These are phyloP conservation scores for Salpingus planirostris DNA, from an alignment of 2,888 invertebrate species.

Conservation along the genomic window DNA sequence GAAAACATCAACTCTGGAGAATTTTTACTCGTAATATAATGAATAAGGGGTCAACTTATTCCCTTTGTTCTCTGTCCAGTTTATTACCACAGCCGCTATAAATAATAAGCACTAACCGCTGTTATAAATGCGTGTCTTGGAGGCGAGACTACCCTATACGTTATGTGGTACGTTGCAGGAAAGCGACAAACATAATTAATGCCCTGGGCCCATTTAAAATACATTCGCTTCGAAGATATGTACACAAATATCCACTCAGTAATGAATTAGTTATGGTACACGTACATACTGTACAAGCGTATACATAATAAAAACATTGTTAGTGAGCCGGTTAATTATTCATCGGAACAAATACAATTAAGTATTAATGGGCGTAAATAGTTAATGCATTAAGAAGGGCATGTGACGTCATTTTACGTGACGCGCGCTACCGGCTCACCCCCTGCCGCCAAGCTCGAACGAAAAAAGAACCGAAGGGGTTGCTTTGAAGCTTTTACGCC, in stretches of 20 bases:
- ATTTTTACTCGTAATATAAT: no score
- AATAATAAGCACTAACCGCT: no score
- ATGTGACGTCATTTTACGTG: constrained; percentile 30
- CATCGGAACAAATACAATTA: constrained; percentile 35
- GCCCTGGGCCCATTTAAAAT: constrained; percentile 25
- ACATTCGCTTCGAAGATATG: constrained; percentile 16
- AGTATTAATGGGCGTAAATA: constrained; percentile 33
- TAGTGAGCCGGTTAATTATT: constrained; percentile 34
- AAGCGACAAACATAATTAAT: constrained; percentile 23
- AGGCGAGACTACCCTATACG: no score
- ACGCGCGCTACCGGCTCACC: constrained; percentile 20
- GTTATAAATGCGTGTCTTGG: no score
- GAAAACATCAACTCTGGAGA: no score
- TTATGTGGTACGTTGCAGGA: no score
- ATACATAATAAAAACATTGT: constrained; percentile 36
- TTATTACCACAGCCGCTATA: no score
- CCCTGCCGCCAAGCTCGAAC: not conserved
- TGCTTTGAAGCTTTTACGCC: constrained; percentile 28
- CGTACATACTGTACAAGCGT: constrained; percentile 24
- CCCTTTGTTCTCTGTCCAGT: no score
- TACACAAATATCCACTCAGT: constrained; percentile 19
- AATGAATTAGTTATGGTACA: constrained; percentile 28
- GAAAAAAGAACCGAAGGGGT: constrained; percentile 27
- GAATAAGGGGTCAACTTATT: no score
- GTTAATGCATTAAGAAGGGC: constrained; percentile 29